phyloP scores from a whole-genome alignment of 2,888 invertebrate species.

The Tricholauxania praeusta region DNA sequence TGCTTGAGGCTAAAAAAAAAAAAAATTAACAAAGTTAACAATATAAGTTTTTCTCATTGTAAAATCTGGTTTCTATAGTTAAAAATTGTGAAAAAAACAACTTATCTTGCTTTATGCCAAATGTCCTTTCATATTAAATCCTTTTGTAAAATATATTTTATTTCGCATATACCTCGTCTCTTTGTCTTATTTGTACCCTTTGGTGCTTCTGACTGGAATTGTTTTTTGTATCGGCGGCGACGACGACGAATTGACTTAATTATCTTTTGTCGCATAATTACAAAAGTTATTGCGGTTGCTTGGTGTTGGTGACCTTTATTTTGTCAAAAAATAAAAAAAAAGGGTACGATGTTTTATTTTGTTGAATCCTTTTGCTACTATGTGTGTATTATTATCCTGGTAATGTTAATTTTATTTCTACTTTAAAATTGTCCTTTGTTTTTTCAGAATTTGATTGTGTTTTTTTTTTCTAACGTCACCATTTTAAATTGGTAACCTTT shows the following conservation, averaged over 20 bases:
- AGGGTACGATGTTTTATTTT: too few relatives aligned
- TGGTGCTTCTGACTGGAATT: not conserved
- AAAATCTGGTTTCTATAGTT: slow-evolving; percentile 6
- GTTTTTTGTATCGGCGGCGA: not conserved
- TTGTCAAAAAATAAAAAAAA: not conserved
- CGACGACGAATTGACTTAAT: slow-evolving; percentile 20
- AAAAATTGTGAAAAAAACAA: not conserved
- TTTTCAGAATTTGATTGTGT: too few relatives aligned
- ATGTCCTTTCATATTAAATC: not conserved
- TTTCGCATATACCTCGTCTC: not conserved
- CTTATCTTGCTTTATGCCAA: not conserved
- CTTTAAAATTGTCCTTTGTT: too few relatives aligned
- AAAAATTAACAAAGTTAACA: not conserved
- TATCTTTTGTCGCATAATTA: slow-evolving; percentile 30
- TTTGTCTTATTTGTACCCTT: not conserved
- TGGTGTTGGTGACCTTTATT: not conserved
- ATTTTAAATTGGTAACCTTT: too few relatives aligned
- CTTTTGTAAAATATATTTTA: too few relatives aligned
- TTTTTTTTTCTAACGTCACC: too few relatives aligned
- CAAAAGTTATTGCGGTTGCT: slow-evolving; percentile 27
- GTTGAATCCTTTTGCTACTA: too few relatives aligned
- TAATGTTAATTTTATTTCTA: too few relatives aligned
- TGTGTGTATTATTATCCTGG: too few relatives aligned
- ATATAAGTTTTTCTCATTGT: too few relatives aligned
- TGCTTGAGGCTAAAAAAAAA: not conserved